Base-by-base conservation (phyloP, 2,888 invertebrate species). In the Pyrgus malvae region DNA sequence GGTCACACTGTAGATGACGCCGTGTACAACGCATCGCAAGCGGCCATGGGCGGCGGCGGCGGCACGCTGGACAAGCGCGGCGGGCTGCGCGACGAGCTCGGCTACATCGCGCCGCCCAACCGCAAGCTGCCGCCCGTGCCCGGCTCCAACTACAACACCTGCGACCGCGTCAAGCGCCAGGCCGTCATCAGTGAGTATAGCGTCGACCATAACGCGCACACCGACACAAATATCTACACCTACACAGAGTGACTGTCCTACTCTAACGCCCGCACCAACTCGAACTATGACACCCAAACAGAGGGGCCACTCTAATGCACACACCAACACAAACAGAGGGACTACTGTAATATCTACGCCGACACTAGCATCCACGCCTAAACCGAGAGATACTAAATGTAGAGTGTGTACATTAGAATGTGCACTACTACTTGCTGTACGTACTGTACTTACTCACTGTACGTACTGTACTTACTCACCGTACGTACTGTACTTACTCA, bases 141-240 rank as follows among this genome's bases (percentile, higher is more conserved):
- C 50, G 97, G 97, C 66, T 96, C 96, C 51, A 97, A 97, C 89
- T 97, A 97, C 91, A 97, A 97, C 83, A 97, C 97, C 23, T 97
- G 97, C 86, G 97, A 97, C 89, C 93, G 97, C 74, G 96, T 97
- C 91, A 97, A 97, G 92, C 93, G 97, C 91, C 97, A 97, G 94
- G 96, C 95, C 86, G 95, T 95, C 70, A 95, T 96, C 93, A 96
- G 96, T 96, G 93, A 96, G 96, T 93, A 49, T n/a, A 29, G 4
- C 23, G 3, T 4, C 11, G 3, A 3, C 11, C 11, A n/a, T 11
- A 29, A 6, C 6, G 23, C 23, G 4, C 11, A n/a, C 8, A 25
- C 25, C 4, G 6, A 33, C 25, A 4, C 23, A 21, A n/a, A n/a
- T n/a, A n/a, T n/a, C n/a, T 12, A 12, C 21, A 11, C 21, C 21